A percentile compares a stretch with the other conserved stretches of the same genome.
Conservation (phyloP, 2,113 vertebrate species). For the Motacilla tschutschensis region DNA sequence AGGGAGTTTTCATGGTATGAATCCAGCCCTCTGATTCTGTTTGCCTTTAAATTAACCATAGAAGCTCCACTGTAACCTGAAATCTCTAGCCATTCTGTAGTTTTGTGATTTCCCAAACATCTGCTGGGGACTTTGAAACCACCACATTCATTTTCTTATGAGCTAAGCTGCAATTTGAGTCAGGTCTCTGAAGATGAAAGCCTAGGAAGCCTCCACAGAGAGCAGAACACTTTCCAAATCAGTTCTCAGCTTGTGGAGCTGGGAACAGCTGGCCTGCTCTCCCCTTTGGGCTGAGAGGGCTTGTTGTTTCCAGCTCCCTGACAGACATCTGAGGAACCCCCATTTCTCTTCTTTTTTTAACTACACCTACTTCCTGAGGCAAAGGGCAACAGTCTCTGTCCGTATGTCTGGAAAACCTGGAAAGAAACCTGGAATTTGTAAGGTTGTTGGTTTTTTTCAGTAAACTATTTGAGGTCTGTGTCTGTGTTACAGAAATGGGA, state of each 20-base stretch:
- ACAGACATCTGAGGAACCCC: neutral
- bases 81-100: neutral
- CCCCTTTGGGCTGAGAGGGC: neutral
- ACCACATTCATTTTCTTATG: slow-evolving; percentile 29
- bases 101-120: slow-evolving; percentile 37
- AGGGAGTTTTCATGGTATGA: neutral
- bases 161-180: slow-evolving; percentile 31
- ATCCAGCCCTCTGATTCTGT: neutral
- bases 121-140: slow-evolving; percentile 50
- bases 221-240: neutral
- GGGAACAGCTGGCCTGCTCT: neutral
- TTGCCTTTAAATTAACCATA: neutral
- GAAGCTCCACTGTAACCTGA: neutral
- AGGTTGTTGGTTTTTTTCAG: neutral
- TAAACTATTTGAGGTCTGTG: neutral
- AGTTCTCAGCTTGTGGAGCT: neutral
- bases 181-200: slow-evolving; percentile 41
- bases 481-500: neutral
- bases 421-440: neutral
- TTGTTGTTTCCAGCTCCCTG: neutral
- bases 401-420: neutral
- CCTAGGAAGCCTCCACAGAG: slow-evolving; percentile 12
- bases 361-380: neutral
- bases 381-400: neutral
- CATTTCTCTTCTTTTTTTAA: neutral